phyloP scores from a whole-genome alignment of 2,113 vertebrate genomes.

The Pimephales promelas region DNA sequence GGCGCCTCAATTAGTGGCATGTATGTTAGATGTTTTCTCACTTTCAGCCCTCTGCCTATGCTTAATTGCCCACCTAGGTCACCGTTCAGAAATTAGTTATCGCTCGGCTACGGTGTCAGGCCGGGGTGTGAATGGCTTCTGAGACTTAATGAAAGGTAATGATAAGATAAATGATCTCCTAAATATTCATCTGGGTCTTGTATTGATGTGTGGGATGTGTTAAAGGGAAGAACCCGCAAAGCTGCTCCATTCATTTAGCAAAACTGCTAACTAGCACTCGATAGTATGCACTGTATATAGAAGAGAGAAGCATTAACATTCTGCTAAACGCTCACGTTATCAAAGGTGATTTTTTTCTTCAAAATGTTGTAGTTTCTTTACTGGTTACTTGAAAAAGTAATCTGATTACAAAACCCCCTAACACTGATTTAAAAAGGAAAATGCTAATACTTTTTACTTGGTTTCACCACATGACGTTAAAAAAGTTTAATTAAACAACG shows the following conservation, averaged over 20 bases:
- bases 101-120: constrained; percentile 15
- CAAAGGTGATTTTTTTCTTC: no score
- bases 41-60: constrained; percentile 21
- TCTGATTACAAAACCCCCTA: no score
- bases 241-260: not conserved
- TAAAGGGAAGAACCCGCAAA: not conserved
- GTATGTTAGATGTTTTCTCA: constrained; percentile 29
- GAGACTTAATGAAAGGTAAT: constrained; percentile 55
- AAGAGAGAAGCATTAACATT: not conserved
- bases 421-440: no score
- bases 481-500: not conserved
- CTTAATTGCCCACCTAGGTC: constrained; percentile 52
- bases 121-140: constrained; percentile 43
- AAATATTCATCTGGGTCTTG: constrained; percentile 47
- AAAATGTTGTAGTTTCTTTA: no score
- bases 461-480: not conserved
- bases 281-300: not conserved
- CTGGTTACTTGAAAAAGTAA: no score
- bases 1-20: constrained; percentile 42
- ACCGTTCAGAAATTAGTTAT: constrained; percentile 47
- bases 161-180: constrained; percentile 43
- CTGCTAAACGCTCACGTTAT: not conserved
- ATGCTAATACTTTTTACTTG: not conserved
- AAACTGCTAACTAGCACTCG: not conserved
- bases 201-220: constrained; percentile 30